Evolutionary conservation across 2,888 invertebrate species (phyloP).

Genomic region (Ormyrus nitidulus): DNA sequence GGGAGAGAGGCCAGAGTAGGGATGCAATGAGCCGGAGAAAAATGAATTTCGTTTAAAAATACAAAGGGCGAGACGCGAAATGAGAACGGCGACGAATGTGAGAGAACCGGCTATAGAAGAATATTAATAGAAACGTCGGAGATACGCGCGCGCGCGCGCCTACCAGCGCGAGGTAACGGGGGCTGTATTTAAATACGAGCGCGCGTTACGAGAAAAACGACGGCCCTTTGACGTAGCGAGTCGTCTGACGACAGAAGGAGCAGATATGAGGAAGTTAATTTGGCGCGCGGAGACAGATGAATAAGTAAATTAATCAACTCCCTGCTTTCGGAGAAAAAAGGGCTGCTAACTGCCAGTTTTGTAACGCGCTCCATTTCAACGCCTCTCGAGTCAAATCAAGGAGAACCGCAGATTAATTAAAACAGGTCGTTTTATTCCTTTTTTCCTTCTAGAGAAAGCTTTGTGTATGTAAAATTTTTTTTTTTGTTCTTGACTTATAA

Average conservation of each 20-base stretch:
- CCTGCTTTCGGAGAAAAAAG: too few species aligned
- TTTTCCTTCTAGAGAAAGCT: too few species aligned
- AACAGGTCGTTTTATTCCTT: too few species aligned
- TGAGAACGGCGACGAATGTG: background rate
- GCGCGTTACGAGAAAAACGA: background rate
- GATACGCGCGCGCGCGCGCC: too few species aligned
- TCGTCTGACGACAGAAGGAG: background rate
- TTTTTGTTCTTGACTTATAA: too few species aligned
- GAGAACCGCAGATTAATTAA: too few species aligned
- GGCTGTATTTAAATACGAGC: too few species aligned
- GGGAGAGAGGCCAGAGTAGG: background rate
- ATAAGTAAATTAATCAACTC: background rate
- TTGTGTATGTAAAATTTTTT: too few species aligned
- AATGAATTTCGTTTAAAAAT: slow-evolving; percentile 53
- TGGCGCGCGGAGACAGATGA: background rate
- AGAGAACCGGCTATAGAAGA: background rate
- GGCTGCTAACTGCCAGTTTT: too few species aligned
- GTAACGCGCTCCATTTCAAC: too few species aligned
- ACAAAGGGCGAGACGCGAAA: slow-evolving; percentile 30
- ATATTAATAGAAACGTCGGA: background rate
- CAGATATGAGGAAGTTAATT: slow-evolving; percentile 1
- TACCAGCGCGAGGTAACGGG: too few species aligned
- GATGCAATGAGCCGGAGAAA: slow-evolving; percentile 44
- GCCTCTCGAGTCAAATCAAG: too few species aligned
- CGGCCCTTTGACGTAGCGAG: background rate